Conservation (phyloP, 2,797 vertebrate genomes). For the Chiroxiphia lanceolata region DNA sequence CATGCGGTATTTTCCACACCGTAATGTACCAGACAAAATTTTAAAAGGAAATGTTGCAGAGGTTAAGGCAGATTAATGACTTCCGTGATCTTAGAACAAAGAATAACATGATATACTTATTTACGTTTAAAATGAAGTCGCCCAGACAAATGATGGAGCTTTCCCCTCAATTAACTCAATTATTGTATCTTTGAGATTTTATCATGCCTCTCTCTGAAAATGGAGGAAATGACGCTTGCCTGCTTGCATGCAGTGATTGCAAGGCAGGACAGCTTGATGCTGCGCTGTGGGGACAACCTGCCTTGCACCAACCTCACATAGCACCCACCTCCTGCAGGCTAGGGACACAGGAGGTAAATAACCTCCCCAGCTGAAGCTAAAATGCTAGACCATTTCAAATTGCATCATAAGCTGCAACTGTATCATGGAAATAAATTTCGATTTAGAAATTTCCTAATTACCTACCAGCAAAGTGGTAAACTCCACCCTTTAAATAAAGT, state of each 20-base stretch:
- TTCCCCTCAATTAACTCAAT: slow-evolving; percentile 53
- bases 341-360: background rate
- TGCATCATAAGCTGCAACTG: background rate
- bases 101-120: slow-evolving; percentile 44
- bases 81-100: slow-evolving; percentile 51
- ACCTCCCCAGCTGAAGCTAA: background rate
- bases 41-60: slow-evolving; percentile 45
- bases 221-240: slow-evolving; percentile 7
- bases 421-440: background rate
- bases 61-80: slow-evolving; percentile 60
- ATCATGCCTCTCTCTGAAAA: background rate
- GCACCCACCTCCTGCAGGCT: background rate
- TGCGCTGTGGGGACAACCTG: fast-evolving
- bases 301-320: background rate
- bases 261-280: background rate
- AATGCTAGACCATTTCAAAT: background rate
- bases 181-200: slow-evolving; percentile 40
- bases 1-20: slow-evolving; percentile 40
- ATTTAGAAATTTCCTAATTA: background rate
- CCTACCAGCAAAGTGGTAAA: background rate
- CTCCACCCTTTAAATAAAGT: background rate
- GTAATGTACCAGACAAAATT: slow-evolving; percentile 17
- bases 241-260: background rate
- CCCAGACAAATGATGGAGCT: slow-evolving; percentile 23
- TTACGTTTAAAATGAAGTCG: slow-evolving; percentile 9